These are phyloP conservation scores for Aptenodytes forsteri DNA, from an alignment of 2,113 vertebrate species.

Conservation along the genomic window DNA sequence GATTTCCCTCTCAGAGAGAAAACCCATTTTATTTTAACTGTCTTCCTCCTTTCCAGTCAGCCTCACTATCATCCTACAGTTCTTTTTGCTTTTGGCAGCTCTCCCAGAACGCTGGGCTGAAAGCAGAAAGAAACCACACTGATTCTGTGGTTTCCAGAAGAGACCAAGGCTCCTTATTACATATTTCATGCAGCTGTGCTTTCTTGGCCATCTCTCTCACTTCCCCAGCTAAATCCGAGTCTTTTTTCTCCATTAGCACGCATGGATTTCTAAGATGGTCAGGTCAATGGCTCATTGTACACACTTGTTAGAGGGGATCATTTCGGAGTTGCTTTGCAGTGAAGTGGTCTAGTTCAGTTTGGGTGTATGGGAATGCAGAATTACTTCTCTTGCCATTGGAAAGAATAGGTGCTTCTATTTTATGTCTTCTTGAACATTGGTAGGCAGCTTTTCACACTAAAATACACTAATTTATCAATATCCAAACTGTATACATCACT, in stretches of 20 bases:
- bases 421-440: background rate
- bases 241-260: conserved; percentile 23
- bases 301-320: background rate
- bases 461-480: background rate
- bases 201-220: conserved; percentile 20
- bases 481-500: background rate
- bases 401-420: background rate
- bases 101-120: background rate
- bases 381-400: background rate
- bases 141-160: conserved; percentile 16
- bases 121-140: background rate
- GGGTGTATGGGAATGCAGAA: background rate
- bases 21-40: background rate
- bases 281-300: conserved; percentile 1
- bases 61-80: background rate
- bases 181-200: conserved; percentile 43
- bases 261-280: conserved; percentile 8
- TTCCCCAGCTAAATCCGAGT: background rate
- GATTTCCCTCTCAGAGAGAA: background rate
- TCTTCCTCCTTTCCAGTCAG: background rate
- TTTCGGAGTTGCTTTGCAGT: background rate
- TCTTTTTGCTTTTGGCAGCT: conserved; percentile 13
- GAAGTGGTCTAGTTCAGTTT: background rate
- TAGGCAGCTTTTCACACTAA: background rate
- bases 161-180: background rate